Evolutionary conservation across 2,113 vertebrate species (phyloP).

Genomic region (Ceyx margarethae): DNA sequence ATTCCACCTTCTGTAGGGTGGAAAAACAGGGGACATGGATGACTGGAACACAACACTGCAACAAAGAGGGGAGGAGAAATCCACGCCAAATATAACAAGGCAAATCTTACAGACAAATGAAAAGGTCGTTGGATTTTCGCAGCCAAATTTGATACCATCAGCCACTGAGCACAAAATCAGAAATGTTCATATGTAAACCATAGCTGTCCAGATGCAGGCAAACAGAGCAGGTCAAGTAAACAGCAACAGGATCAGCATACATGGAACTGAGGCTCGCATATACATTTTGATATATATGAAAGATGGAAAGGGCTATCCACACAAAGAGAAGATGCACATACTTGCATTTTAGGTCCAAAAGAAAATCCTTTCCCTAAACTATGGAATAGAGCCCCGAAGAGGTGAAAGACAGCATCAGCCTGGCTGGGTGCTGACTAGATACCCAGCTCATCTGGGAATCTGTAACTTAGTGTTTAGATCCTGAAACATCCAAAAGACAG

Average conservation of each 20-base stretch:
- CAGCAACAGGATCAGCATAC: neutral
- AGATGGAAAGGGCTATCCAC: neutral
- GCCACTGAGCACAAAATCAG: neutral
- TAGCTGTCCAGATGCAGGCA: neutral
- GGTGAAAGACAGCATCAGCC: neutral
- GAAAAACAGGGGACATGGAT: conserved; percentile 33
- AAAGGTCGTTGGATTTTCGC: neutral
- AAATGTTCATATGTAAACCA: neutral
- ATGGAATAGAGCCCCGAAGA: neutral
- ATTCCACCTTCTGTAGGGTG: conserved; percentile 8
- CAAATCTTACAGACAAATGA: neutral
- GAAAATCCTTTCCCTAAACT: neutral
- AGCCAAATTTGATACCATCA: neutral
- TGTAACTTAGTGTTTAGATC: neutral
- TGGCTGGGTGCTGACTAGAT: neutral
- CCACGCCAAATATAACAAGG: neutral
- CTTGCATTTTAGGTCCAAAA: neutral
- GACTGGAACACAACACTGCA: neutral
- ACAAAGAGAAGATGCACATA: neutral
- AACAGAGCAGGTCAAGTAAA: neutral
- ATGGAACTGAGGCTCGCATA: neutral
- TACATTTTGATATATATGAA: neutral
- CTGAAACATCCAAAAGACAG: neutral
- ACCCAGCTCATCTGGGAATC: neutral
- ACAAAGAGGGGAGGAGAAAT: conserved; percentile 14